Base-by-base conservation (phyloP, 1,140 invertebrate species). In the Cataglyphis hispanica region DNA sequence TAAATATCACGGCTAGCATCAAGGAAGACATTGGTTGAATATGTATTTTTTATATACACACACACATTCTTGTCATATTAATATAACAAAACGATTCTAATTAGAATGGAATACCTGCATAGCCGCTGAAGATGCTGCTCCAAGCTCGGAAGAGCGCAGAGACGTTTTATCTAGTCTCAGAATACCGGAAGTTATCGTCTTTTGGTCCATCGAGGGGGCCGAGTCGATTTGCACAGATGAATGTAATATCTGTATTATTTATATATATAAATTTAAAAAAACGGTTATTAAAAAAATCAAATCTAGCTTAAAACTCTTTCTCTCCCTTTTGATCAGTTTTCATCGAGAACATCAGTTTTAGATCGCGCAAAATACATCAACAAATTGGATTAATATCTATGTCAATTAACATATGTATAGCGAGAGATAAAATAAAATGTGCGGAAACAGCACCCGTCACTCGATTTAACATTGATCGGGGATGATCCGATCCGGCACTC, bases 21-120 rank as follows among this genome's bases (percentile, higher is more conserved):
- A 13, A 46, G 3, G 11, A 46, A 11, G 34, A 37, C 6, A 6
- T 19, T 37, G 8, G 1, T 69, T 69, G 16, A 34, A 70, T 31
- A 72, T 56, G 4, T 19, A 50, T 53, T 31, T 4, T 56, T 25
- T 31, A 2, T 31, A 31, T 3, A 0, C 4, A 31, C 31, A 31
- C 31, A 31, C 1, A 31, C 31, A 31, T 31, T 3, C 31, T 31
- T 31, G 31, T 70, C 25, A 58, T 46, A 72, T n/a, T 1, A 6
- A 72, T 8, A 56, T 31, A 56, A 56, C 31, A 37, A 74, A 74
- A 60, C 2, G 25, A 76, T 27, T 40, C 13, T 43, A 22, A 27
- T 13, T 60, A 13, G 43, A 40, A 53, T 66, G 25, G 5, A 70
- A 72, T 81, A 81, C 78, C 67, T 81, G 11, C 37, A 37, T 53